phyloP scores from a whole-genome alignment of 2,113 vertebrate genomes.

The Plestiodon gilberti region DNA sequence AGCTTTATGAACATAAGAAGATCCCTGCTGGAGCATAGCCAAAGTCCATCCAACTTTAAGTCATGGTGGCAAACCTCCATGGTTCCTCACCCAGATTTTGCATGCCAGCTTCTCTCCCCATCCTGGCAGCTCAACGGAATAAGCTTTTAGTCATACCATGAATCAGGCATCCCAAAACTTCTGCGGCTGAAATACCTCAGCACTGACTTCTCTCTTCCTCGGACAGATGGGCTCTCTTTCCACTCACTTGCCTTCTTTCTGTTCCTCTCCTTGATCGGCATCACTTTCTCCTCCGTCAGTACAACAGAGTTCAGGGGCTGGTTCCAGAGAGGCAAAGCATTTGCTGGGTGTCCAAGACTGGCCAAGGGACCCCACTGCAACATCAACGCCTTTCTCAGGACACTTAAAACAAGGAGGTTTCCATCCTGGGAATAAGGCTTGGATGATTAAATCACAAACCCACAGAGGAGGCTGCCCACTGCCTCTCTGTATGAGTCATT shows the following conservation, averaged over 20 bases:
- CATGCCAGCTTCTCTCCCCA: not conserved
- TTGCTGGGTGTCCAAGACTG: not conserved
- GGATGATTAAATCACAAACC: too few relatives aligned
- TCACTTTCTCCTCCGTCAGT: not conserved
- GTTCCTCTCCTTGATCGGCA: not conserved
- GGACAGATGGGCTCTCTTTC: constrained; percentile 23
- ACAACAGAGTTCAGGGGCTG: rapidly evolving
- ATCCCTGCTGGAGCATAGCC: not conserved
- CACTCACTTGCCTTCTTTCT: constrained; percentile 14
- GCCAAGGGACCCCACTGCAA: not conserved
- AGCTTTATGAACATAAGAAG: too few relatives aligned
- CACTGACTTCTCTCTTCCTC: constrained; percentile 72
- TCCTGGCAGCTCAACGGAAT: constrained; percentile 13
- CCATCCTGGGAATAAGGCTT: constrained; percentile 45
- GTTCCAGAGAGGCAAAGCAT: not conserved
- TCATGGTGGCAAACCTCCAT: rapidly evolving
- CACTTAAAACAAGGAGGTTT: constrained; percentile 66
- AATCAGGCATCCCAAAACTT: constrained; percentile 73
- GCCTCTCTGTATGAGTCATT: not conserved
- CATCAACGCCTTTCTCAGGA: constrained; percentile 66
- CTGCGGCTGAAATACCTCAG: constrained; percentile 70
- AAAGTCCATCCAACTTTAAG: not conserved
- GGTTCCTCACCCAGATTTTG: not conserved
- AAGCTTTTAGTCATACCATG: constrained; percentile 68
- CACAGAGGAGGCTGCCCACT: too few relatives aligned